Evolutionary conservation across 2,797 vertebrate species (phyloP), one percentile per base, ranked within the genome.

Genomic region (Sandelia bainsii): DNA sequence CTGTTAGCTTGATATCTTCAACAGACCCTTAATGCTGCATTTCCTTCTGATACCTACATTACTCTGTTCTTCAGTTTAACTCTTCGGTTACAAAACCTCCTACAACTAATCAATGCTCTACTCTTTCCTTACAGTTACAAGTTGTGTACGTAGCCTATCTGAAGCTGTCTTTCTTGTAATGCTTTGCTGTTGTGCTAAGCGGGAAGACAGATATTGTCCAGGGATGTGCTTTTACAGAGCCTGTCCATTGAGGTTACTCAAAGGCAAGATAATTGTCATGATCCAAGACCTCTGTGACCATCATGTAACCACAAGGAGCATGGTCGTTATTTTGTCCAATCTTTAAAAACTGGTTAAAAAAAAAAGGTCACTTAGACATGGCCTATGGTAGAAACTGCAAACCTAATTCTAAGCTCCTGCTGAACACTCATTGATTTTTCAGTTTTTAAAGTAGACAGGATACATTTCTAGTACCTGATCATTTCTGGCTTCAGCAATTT

Each of bases 161-260:
- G 37, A 39, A 39, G 37, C 9, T 39, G 10, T 39, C 37, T 13
- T 39, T 39, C 9, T 8, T n/a, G n/a, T n/a, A n/a, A n/a, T n/a
- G n/a, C n/a, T 32, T 32, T 32, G 29, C 29, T 32, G 29, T 8
- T 32, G 29, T 32, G 29, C 29, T 32, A 6, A 32, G 29, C 29
- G 1, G 29, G 7, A 32, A 42, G 23, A 6, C 22, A 6, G 20
- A 12, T 8, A 0, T 27, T 16, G 12, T 48, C 52, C 23, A 23
- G 10, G 6, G 49, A 63, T 39, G 14, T 48, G 73, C 29, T 46
- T 3, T 1, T 20, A 7, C 0, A 29, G 14, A 40, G 27, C 7
- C 13, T 58, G 59, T 19, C 59, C 70, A 64, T 60, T 69, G 40
- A 68, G n/a, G 3, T 58, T 3, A 10, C 1, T 2, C 3, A n/a